Conservation (phyloP, 1,140 invertebrate species). For the Amyelois transitella region DNA sequence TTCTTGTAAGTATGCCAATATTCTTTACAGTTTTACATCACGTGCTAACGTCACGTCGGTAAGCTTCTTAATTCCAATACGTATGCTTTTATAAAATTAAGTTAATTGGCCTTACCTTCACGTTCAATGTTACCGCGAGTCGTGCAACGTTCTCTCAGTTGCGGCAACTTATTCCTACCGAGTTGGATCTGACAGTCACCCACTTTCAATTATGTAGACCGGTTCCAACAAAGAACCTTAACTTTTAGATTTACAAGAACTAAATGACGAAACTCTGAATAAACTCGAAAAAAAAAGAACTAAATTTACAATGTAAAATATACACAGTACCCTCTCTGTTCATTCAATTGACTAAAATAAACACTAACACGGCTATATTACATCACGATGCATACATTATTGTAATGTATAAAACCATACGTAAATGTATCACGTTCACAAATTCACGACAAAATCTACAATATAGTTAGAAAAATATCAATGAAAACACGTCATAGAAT, state of each 20-base stretch:
- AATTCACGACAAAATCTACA: constrained; percentile 13
- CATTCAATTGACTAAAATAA: too few relatives aligned
- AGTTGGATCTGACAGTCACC: constrained; percentile 46
- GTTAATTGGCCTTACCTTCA: constrained; percentile 56
- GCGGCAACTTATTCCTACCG: constrained; percentile 32
- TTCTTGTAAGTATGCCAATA: too few relatives aligned
- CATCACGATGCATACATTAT: too few relatives aligned
- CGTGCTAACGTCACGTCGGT: too few relatives aligned
- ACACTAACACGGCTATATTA: too few relatives aligned
- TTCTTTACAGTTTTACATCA: too few relatives aligned
- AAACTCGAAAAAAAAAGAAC: too few relatives aligned
- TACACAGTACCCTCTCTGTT: too few relatives aligned
- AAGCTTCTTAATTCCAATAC: constrained; percentile 12
- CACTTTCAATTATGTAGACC: constrained; percentile 53
- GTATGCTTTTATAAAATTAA: constrained; percentile 40
- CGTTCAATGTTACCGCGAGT: constrained; percentile 45
- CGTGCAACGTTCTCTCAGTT: constrained; percentile 42
- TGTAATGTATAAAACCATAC: constrained; percentile 7
- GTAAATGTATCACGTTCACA: not conserved
- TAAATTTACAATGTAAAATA: too few relatives aligned
- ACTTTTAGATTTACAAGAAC: too few relatives aligned
- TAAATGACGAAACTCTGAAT: constrained; percentile 1
- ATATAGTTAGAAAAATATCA: constrained; percentile 34
- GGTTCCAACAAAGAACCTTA: constrained; percentile 40
- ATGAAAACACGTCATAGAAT: constrained; percentile 50